phyloP scores from a whole-genome alignment of 2,888 invertebrate species.

The Conus canariensis region DNA sequence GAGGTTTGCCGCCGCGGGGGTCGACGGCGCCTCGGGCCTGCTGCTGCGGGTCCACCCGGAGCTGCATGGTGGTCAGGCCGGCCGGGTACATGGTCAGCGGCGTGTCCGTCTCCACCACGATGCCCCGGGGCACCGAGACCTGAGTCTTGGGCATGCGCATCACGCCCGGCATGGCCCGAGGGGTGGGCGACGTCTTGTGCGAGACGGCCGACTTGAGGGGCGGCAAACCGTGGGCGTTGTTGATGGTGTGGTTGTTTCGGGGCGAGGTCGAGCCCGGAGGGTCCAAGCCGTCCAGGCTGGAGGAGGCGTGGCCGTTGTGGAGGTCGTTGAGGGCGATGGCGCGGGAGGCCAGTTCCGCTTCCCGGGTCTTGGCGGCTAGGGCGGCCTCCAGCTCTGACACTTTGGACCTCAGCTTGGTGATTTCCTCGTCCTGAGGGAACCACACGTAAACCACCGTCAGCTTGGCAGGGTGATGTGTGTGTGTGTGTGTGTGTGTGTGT shows the following conservation, averaged over 20 bases:
- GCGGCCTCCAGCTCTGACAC: slow-evolving; percentile 56
- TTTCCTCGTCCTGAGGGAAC: slow-evolving; percentile 56
- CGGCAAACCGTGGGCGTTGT: slow-evolving; percentile 3
- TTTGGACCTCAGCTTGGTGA: slow-evolving; percentile 55
- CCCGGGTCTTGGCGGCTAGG: slow-evolving; percentile 33
- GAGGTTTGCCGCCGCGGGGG: neutral
- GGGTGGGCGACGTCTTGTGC: slow-evolving; percentile 25
- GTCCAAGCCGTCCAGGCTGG: slow-evolving; percentile 21
- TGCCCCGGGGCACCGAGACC: slow-evolving; percentile 29
- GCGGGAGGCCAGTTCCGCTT: neutral
- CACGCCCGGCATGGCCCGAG: neutral
- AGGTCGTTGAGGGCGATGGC: neutral
- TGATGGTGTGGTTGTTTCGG: neutral
- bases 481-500: too few relatives aligned
- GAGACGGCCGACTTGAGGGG: slow-evolving; percentile 29
- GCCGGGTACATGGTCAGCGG: slow-evolving; percentile 31
- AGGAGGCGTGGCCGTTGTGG: slow-evolving; percentile 28
- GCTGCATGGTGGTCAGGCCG: slow-evolving; percentile 37
- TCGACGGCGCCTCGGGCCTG: neutral
- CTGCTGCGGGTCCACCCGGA: neutral
- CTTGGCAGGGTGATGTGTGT: slow-evolving; percentile 9
- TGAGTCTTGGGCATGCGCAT: neutral
- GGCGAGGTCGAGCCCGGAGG: neutral
- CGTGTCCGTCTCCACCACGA: neutral
- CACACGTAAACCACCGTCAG: slow-evolving; percentile 45